phyloP scores from a whole-genome alignment of 2,113 vertebrate genomes.

The Elanoides forficatus region DNA sequence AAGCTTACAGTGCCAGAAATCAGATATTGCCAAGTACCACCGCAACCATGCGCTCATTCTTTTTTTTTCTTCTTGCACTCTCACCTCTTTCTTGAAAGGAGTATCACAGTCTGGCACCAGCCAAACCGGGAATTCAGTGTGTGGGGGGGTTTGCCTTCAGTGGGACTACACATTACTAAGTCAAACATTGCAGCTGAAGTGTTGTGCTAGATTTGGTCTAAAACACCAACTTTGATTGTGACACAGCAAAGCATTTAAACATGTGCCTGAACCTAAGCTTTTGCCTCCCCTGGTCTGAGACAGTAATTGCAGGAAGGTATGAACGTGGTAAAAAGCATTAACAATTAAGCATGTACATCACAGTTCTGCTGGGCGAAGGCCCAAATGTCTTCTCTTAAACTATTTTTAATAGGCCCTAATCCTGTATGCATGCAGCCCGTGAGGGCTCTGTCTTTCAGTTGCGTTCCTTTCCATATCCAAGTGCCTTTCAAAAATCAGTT shows the following conservation, averaged over 20 bases:
- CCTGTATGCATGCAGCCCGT: background rate
- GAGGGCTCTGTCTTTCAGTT: background rate
- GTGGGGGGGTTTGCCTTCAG: background rate
- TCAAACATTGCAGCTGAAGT: background rate
- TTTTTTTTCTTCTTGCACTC: background rate
- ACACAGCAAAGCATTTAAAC: background rate
- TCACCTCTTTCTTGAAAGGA: background rate
- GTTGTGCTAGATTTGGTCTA: background rate
- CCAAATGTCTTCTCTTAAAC: background rate
- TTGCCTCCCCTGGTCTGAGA: background rate
- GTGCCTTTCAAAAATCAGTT: background rate
- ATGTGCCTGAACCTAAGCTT: background rate
- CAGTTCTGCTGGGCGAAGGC: background rate
- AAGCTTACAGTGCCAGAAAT: background rate
- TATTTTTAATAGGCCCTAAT: background rate
- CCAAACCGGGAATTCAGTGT: background rate
- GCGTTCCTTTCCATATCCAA: background rate
- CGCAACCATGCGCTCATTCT: fast-evolving
- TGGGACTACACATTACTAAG: background rate
- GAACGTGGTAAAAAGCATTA: background rate
- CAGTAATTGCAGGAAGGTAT: background rate
- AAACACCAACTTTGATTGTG: background rate
- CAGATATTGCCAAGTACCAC: background rate
- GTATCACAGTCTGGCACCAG: background rate
- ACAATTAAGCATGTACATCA: background rate